Base-by-base conservation (phyloP, 35 echinoderm and acorn worm species). In the Ophioderma brevispina region DNA sequence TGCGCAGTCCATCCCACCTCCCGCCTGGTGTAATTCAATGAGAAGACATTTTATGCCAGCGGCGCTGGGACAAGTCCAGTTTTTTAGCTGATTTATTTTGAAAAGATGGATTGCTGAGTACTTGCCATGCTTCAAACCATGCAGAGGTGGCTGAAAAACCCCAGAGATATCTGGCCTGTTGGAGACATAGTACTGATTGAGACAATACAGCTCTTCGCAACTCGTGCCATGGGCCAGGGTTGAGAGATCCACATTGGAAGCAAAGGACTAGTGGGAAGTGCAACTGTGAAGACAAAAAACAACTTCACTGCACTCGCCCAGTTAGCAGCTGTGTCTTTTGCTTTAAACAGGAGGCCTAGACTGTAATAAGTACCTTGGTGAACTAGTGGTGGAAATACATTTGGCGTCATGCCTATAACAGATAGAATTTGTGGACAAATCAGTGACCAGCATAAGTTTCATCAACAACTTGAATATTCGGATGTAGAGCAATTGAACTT, bases 171-270 rank as follows among this genome's bases (percentile, higher is more conserved):
- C 35, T 91, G 4, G 6, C n/a, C 31, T 19, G 56, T 81, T 1
- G 84, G 39, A 55, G 93, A 94, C 28, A 31, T 94, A 39, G 93
- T 94, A 14, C 84, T 90, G 32, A 1, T 87, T 17, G 55, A 76
- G 82, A 90, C 52, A 35, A 94, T 32, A 36, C 63, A 15, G 38
- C 81, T 39, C 81, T 82, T 13, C 59, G 81, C 19, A 59, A 81
- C 55, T 79, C 35, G 37, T 87, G 82, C 82, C 0, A 49, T 30
- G 43, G 42, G 82, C 40, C 19, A 25, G 34, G 17, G 19, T 85
- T 55, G 82, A 10, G 49, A 85, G 34, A 49, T 85, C 32, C 35
- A 59, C 49, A 40, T 49, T 13, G 82, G 36, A 23, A 85, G 59
- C 40, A 64, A 13, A n/a, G n/a, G n/a, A n/a, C n/a, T n/a, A n/a